phyloP scores from a whole-genome alignment of 2,888 invertebrate genomes.

The Coronaproctus castanopsis region DNA sequence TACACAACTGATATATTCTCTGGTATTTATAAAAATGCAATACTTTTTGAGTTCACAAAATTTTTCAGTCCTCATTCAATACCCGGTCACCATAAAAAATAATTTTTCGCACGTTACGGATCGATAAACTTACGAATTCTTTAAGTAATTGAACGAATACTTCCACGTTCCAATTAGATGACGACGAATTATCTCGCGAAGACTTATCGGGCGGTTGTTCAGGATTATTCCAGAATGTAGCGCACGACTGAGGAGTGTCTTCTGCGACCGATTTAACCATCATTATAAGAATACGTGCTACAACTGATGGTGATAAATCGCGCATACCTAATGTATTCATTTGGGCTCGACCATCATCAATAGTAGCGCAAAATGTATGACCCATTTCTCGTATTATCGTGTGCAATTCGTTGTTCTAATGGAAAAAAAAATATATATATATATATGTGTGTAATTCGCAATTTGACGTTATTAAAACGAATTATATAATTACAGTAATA shows the following conservation, averaged over 20 bases:
- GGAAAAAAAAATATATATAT: slow-evolving; percentile 1
- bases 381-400: slow-evolving; percentile 85
- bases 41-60: no score
- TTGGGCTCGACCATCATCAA: slow-evolving; percentile 72
- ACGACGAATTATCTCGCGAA: slow-evolving; percentile 23
- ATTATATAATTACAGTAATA: no score
- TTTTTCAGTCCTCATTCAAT: no score
- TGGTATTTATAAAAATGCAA: no score
- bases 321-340: slow-evolving; percentile 60
- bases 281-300: slow-evolving; percentile 64
- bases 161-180: slow-evolving; percentile 74
- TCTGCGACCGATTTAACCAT: slow-evolving; percentile 49
- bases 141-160: slow-evolving; percentile 80
- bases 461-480: no score
- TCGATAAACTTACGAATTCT: slow-evolving; percentile 58
- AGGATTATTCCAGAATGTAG: slow-evolving; percentile 13
- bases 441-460: no score
- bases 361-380: slow-evolving; percentile 62
- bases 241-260: slow-evolving; percentile 40
- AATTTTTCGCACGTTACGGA: no score
- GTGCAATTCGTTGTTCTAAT: slow-evolving; percentile 48
- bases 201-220: slow-evolving; percentile 15
- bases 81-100: no score
- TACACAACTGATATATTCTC: no score
- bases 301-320: slow-evolving; percentile 58